These are phyloP conservation scores for Chromoteleia sp. DNA, from an alignment of 2,888 invertebrate species.

Conservation along the genomic window DNA sequence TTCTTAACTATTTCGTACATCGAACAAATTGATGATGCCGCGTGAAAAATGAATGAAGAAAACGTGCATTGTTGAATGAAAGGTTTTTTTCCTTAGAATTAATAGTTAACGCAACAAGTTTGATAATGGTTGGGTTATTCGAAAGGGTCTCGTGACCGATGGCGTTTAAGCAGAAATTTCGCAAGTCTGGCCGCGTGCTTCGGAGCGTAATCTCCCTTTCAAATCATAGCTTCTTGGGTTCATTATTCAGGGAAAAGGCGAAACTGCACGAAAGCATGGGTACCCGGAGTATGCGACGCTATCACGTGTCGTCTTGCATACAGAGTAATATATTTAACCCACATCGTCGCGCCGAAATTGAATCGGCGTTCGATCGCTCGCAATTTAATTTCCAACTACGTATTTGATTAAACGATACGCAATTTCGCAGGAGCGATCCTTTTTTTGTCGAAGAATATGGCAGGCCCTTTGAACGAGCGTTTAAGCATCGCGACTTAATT, in stretches of 20 bases:
- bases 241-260: conserved; percentile 63
- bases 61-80: too few species aligned
- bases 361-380: conserved; percentile 62
- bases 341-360: conserved; percentile 50
- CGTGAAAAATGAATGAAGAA: too few species aligned
- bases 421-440: conserved; percentile 25
- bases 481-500: conserved; percentile 37
- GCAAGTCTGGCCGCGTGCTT: conserved; percentile 65
- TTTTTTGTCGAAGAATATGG: conserved; percentile 2
- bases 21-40: too few species aligned
- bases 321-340: conserved; percentile 66
- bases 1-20: too few species aligned
- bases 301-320: conserved; percentile 64
- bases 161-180: conserved; percentile 70
- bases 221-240: conserved; percentile 66
- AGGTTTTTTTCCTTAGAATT: too few species aligned
- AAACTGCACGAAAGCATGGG: conserved; percentile 52
- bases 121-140: conserved; percentile 69
- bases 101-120: conserved; percentile 40
- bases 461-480: conserved; percentile 9
- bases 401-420: conserved; percentile 64
- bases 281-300: conserved; percentile 46
- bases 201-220: conserved; percentile 59
- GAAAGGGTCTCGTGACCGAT: conserved; percentile 62
- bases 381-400: conserved; percentile 62